Evolutionary conservation across 2,797 vertebrate species (phyloP).

Genomic region (Pseudochaenichthys georgianus): DNA sequence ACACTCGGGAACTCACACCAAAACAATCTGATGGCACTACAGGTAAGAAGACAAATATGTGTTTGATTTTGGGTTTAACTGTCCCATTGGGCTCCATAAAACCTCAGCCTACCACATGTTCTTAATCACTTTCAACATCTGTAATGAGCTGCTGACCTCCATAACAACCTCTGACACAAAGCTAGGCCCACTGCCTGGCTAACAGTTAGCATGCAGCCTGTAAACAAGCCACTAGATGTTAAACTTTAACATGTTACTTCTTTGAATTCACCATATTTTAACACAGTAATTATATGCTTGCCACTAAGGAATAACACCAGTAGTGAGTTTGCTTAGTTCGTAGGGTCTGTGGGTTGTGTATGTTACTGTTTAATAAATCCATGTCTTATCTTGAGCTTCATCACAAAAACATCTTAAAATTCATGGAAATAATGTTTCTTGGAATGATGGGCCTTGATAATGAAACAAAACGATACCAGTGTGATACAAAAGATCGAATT

Average conservation of each 20-base stretch:
- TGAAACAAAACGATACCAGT: not conserved
- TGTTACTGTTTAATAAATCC: not conserved
- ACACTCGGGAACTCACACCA: too few relatives aligned
- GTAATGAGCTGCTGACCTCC: constrained; percentile 6
- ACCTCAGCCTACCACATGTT: not conserved
- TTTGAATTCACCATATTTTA: not conserved
- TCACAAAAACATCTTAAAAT: too few relatives aligned
- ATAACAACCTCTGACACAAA: constrained; percentile 4
- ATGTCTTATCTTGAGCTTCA: too few relatives aligned
- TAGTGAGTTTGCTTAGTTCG: not conserved
- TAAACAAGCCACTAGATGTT: too few relatives aligned
- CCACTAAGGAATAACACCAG: too few relatives aligned
- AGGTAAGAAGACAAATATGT: too few relatives aligned
- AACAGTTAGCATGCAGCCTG: not conserved
- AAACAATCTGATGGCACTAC: too few relatives aligned
- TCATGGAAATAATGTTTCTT: too few relatives aligned
- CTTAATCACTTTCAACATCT: not conserved
- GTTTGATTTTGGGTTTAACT: not conserved
- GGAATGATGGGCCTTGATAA: too few relatives aligned
- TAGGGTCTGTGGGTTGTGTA: not conserved
- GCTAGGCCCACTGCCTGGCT: not conserved
- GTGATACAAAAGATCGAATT: not conserved
- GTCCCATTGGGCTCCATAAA: not conserved
- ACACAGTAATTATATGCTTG: not conserved
- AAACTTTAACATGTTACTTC: not conserved